Percentiles rank a stretch among this genome's conserved stretches.
Conservation (phyloP, 1,140 invertebrate genomes). For the Yoshiicerus persimilis region DNA sequence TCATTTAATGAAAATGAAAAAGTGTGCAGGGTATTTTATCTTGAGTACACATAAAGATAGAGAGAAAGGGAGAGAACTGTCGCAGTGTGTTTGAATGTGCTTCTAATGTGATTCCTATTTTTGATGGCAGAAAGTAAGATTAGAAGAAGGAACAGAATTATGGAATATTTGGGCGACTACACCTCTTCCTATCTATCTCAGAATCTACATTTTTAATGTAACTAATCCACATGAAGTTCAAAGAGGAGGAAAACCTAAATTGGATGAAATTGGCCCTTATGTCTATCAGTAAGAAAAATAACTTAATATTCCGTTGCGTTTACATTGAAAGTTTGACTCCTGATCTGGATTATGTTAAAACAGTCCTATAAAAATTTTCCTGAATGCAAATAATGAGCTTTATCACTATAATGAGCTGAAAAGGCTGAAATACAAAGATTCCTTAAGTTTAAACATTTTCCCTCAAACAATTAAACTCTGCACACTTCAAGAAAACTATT, state of each 20-base stretch:
- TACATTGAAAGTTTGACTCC: no score
- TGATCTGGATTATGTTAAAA: no score
- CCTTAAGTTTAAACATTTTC: no score
- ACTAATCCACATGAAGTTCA: constrained; percentile 55
- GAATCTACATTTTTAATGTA: constrained; percentile 59
- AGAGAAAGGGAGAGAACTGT: no score
- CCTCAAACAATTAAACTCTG: no score
- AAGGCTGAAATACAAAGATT: no score
- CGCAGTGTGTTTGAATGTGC: not conserved
- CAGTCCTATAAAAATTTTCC: not conserved
- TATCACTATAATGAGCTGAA: no score
- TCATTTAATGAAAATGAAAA: no score
- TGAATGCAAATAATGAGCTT: not conserved
- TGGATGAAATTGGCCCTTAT: constrained; percentile 57
- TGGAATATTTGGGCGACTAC: constrained; percentile 36
- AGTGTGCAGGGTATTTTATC: no score
- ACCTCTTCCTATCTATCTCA: constrained; percentile 58
- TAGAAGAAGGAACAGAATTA: constrained; percentile 35
- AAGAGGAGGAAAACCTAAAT: constrained; percentile 52
- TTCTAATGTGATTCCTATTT: not conserved
- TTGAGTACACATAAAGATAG: no score
- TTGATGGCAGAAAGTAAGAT: constrained; percentile 31
- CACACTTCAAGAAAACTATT: no score
- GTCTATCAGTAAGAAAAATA: constrained; percentile 33
- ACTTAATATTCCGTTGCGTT: not conserved